These are phyloP conservation scores for Pachydiplax longipennis DNA, from an alignment of 2,888 invertebrate species.

Conservation along the genomic window DNA sequence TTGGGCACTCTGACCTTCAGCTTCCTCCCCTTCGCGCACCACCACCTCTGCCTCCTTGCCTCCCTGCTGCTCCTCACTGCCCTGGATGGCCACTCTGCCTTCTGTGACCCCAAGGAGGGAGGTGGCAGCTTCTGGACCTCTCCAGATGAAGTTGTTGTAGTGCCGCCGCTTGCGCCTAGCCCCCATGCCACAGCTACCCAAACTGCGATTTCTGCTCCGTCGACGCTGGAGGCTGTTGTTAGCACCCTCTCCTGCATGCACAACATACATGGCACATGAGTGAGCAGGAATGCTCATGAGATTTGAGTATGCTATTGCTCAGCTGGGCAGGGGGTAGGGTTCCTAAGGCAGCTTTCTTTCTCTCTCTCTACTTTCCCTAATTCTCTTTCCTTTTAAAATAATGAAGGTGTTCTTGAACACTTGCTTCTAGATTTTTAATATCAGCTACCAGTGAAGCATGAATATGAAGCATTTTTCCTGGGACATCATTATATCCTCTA, in stretches of 20 bases:
- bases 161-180: conserved; percentile 19
- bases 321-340: neutral
- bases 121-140: neutral
- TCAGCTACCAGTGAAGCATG: neutral
- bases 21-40: neutral
- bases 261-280: neutral
- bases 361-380: neutral
- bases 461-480: neutral
- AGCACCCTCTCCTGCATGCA: neutral
- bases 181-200: neutral
- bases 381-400: neutral
- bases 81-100: neutral
- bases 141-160: conserved; percentile 39
- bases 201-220: conserved; percentile 6
- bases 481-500: neutral
- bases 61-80: neutral
- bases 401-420: neutral
- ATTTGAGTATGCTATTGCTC: neutral
- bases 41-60: neutral
- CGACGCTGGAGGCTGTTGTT: conserved; percentile 5
- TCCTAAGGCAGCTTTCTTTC: neutral
- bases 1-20: neutral
- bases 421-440: neutral
- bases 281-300: neutral
- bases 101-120: neutral